Base-by-base conservation (phyloP, 2,888 invertebrate genomes). In the Macrophya annulata region DNA sequence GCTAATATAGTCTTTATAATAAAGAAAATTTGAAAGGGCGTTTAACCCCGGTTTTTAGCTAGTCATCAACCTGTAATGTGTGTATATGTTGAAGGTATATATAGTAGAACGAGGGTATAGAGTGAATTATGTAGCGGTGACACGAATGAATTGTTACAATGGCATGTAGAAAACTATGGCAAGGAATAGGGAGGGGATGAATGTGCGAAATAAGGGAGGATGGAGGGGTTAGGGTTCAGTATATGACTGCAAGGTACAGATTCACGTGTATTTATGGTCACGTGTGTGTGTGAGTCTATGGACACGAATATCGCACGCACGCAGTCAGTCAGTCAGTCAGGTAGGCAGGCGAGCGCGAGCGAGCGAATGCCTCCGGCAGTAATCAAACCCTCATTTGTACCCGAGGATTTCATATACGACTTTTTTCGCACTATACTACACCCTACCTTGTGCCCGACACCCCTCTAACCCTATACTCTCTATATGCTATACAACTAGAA, bases 301-400 rank as follows among this genome's bases (percentile, higher is more conserved):
- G 9, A n/a, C 40, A 72, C 40, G 71, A 43, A 72, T 43, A 43
- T 43, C 43, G 43, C 10, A 21, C 21, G 43, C 68, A 68, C 68
- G 37, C 37, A 37, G 31, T 4, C 25, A 9, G 17, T 10, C 65
- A 65, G 0, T 10, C 65, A 25, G 25, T 4, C 25, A 40, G 43
- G 1, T 43, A 15, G 6, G 17, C 43, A 17, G n/a, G n/a, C 51
- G 74, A 45, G 25, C 12, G 79, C 62, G n/a, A n/a, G n/a, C 43
- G 43, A 43, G n/a, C 51, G 74, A 45, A 48, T 25, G 79, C 62
- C 79, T 81, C 79, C 15, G 59, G 59, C 79, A 43, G 59, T 59
- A 81, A 81, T 81, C 79, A 81, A 81, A 81, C 51, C 79, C 79
- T 81, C 79, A 59, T 81, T 81, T 81, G 79, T 81, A 81, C 59